Evolutionary conservation across 2,888 invertebrate species (phyloP).

Genomic region (Gerris lacustris): DNA sequence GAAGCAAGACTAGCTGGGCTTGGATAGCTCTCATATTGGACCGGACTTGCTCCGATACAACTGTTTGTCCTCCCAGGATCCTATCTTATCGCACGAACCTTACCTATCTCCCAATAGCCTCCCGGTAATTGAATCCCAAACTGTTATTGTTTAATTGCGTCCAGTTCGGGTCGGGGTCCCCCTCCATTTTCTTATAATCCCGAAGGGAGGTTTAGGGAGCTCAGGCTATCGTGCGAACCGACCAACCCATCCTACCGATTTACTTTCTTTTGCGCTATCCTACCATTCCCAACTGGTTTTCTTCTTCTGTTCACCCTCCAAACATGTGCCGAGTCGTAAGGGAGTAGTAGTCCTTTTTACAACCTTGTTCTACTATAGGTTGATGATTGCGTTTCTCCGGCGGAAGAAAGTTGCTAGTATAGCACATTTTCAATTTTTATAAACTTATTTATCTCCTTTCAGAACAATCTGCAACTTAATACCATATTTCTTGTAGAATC

Average conservation of each 20-base stretch:
- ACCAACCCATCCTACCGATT: not conserved
- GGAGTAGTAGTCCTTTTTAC: too few relatives aligned
- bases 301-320: not conserved
- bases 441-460: too few relatives aligned
- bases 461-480: too few relatives aligned
- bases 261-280: not conserved
- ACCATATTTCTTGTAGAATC: too few relatives aligned
- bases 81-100: not conserved
- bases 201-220: not conserved
- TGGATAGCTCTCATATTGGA: not conserved
- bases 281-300: not conserved
- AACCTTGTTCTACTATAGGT: too few relatives aligned
- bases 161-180: not conserved
- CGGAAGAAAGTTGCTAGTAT: too few relatives aligned
- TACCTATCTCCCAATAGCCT: slow-evolving; percentile 5
- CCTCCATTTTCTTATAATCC: not conserved
- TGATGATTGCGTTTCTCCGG: too few relatives aligned
- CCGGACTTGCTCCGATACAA: not conserved
- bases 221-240: too few relatives aligned
- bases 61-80: not conserved
- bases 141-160: slow-evolving; percentile 27
- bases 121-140: slow-evolving; percentile 26
- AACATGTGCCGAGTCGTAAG: not conserved
- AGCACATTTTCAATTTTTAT: too few relatives aligned
- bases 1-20: not conserved